Percentiles rank a stretch among this genome's conserved stretches.
These are phyloP conservation scores for Cosmorhoe ocellata DNA, from an alignment of 2,888 invertebrate species.

Conservation along the genomic window DNA sequence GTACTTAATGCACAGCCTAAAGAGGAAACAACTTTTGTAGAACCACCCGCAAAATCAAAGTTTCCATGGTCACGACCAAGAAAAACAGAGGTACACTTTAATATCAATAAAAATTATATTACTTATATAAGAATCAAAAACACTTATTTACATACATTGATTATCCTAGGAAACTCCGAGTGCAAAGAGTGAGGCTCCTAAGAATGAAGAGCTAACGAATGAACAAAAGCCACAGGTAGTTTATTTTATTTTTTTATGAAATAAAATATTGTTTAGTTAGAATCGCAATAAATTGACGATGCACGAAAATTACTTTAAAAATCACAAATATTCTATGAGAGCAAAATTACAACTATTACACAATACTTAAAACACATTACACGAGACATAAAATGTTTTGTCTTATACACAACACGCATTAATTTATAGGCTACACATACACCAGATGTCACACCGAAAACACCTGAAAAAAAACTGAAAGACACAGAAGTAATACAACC, in stretches of 20 bases:
- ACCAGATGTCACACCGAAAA: neutral
- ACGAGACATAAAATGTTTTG: no score
- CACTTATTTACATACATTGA: neutral
- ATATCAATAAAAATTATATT: neutral
- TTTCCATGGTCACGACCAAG: neutral
- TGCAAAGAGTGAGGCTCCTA: slow-evolving; percentile 19
- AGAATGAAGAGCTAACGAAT: slow-evolving; percentile 11
- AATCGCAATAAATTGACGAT: slow-evolving; percentile 31
- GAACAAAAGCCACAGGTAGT: slow-evolving; percentile 11
- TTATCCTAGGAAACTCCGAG: slow-evolving; percentile 28
- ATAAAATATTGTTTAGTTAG: no score
- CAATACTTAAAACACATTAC: no score
- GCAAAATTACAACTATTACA: neutral
- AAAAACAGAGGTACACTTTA: neutral
- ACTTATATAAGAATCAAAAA: neutral
- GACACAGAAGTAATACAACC: neutral
- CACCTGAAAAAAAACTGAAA: neutral
- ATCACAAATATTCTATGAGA: slow-evolving; percentile 41
- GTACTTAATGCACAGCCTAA: no score
- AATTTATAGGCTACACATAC: slow-evolving; percentile 10
- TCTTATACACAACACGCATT: no score
- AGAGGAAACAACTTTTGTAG: no score
- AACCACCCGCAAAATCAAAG: neutral
- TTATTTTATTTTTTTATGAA: neutral
- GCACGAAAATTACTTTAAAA: slow-evolving; percentile 44